Evolutionary conservation across 2,113 vertebrate genomes (phyloP).

Genomic region (Pseudorectes ferrugineus): DNA sequence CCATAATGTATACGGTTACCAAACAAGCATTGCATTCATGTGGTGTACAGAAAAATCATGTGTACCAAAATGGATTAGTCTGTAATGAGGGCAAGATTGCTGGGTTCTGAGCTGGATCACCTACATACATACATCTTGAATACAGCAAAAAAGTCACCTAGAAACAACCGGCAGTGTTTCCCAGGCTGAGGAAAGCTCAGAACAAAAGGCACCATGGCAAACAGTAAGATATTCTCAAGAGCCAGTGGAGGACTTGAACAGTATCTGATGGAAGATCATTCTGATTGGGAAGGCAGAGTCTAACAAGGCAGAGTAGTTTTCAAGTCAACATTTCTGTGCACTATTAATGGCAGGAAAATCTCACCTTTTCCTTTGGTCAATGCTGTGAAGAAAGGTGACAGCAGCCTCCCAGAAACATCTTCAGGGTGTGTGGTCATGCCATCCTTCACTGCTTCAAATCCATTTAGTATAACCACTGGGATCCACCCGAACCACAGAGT

Average conservation of each 20-base stretch:
- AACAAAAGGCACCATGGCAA: not conserved
- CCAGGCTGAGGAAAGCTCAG: not conserved
- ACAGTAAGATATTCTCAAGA: not conserved
- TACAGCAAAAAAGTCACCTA: not conserved
- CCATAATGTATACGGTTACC: not conserved
- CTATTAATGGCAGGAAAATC: not conserved
- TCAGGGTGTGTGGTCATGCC: constrained; percentile 45
- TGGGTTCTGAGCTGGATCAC: not conserved
- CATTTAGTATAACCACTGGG: constrained; percentile 34
- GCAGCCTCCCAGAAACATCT: constrained; percentile 28
- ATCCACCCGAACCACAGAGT: constrained; percentile 40
- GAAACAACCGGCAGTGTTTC: not conserved
- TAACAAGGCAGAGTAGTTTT: not conserved
- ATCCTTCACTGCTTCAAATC: constrained; percentile 52
- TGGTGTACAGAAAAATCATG: not conserved
- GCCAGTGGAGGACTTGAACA: not conserved
- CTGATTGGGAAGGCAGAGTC: not conserved
- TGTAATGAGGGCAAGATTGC: not conserved
- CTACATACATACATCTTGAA: not conserved
- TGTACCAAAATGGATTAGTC: not conserved
- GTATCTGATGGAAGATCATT: not conserved
- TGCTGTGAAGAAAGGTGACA: constrained; percentile 27
- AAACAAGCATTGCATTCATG: not conserved
- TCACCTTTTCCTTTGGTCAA: constrained; percentile 58
- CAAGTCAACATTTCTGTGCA: not conserved